Base-by-base conservation (phyloP, 2,113 vertebrate species). In the Centrocercus urophasianus region DNA sequence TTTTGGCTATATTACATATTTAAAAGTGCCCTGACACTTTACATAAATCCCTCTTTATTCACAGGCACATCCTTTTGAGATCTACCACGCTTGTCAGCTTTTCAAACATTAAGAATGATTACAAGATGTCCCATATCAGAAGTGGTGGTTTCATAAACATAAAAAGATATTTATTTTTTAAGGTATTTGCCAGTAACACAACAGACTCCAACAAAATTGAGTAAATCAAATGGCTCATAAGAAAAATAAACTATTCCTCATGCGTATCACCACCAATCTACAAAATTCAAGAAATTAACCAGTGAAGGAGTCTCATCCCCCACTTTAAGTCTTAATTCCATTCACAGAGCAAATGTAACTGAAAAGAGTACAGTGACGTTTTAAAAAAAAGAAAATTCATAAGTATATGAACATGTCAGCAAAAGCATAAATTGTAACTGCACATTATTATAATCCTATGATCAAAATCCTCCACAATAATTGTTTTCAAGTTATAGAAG, bases 201-300 rank as follows among this genome's bases (percentile, higher is more conserved):
- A 78, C 88, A 90, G 79, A 93, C 86, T 9, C 90, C 93, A 90
- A 88, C 48, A 83, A 48, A 88, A 71, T 56, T 45, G 91, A 48
- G 45, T 45, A 63, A 30, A 47, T 20, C 38, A n/a, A n/a, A 18
- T 7, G 32, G 42, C 22, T 60, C 13, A 42, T 28, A 42, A 54
- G 52, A 30, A 54, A 13, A 52, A 54, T 3, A 27, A 13, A 52
- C 50, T 38, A 36, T 43, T n/a, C 21, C 22, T 11, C n/a, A 75
- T 71, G 47, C 14, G 18, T 50, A 74, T 13, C 38, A 11, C 67
- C 28, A 18, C 2, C 34, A 83, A 34, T 2, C 73, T 66, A 56
- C 1, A 89, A 81, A 94, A 69, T 61, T 76, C 34, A 45, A 69
- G 61, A 93, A 64, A 90, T 76, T 66, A 67, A 30, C 88, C 25